Conservation (phyloP, 2,888 invertebrate species). For the Euplagia quadripunctaria region DNA sequence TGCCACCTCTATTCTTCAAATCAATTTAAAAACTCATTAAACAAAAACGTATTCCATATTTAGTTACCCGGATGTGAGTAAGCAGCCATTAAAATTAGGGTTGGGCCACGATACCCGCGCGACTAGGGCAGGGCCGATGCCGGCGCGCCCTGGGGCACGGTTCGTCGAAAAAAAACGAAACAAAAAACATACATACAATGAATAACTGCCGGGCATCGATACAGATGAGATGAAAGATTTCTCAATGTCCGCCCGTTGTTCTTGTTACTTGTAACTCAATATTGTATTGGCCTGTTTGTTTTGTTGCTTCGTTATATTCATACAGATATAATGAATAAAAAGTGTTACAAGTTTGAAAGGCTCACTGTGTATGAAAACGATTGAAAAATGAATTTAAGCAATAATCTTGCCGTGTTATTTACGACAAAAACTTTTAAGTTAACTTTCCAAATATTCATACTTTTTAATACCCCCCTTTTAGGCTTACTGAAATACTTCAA, state of each 20-base stretch:
- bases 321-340: slow-evolving; percentile 46
- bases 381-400: not conserved
- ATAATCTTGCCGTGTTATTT: not conserved
- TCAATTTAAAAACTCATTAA: slow-evolving; percentile 43
- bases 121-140: slow-evolving; percentile 82
- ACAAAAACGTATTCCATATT: slow-evolving; percentile 71
- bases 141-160: slow-evolving; percentile 74
- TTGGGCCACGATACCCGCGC: slow-evolving; percentile 81
- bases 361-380: not conserved
- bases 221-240: slow-evolving; percentile 84
- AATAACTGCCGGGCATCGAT: slow-evolving; percentile 77
- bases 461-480: not conserved
- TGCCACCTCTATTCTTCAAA: slow-evolving; percentile 40
- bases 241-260: slow-evolving; percentile 80
- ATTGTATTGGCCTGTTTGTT: slow-evolving; percentile 65
- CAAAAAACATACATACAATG: slow-evolving; percentile 73
- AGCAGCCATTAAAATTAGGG: slow-evolving; percentile 88
- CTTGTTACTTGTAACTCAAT: slow-evolving; percentile 82
- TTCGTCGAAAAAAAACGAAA: slow-evolving; percentile 68
- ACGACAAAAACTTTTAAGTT: not conserved
- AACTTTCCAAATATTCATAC: not conserved
- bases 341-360: slow-evolving; percentile 28
- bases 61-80: slow-evolving; percentile 79
- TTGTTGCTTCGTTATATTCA: slow-evolving; percentile 58
- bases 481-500: too few species aligned